Conservation (phyloP, 2,797 vertebrate genomes). For the Eurystomus glaucurus region DNA sequence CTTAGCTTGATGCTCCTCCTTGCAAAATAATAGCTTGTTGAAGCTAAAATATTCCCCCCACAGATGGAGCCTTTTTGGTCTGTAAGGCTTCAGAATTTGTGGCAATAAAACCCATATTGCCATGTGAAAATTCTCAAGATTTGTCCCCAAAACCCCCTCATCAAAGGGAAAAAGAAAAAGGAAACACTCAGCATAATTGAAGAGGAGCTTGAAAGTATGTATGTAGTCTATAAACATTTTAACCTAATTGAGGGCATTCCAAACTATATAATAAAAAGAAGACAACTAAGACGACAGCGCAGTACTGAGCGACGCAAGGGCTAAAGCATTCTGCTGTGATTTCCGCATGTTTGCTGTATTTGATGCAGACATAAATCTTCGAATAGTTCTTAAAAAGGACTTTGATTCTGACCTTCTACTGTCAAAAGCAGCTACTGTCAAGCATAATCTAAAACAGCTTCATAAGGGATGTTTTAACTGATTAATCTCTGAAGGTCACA, state of each 20-base stretch:
- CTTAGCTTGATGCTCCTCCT: conserved; percentile 66
- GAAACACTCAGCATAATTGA: conserved; percentile 59
- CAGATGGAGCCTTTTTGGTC: not conserved
- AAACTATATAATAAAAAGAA: conserved; percentile 25
- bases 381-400: conserved; percentile 85
- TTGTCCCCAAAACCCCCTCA: conserved; percentile 49
- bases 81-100: conserved; percentile 67
- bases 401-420: conserved; percentile 89
- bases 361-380: conserved; percentile 85
- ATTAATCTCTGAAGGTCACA: conserved; percentile 89
- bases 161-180: not conserved
- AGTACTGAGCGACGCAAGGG: not conserved
- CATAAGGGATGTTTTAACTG: conserved; percentile 87
- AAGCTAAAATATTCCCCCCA: conserved; percentile 6
- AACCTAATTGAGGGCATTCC: conserved; percentile 29
- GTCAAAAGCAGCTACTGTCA: conserved; percentile 88
- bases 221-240: conserved; percentile 70
- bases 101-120: conserved; percentile 60
- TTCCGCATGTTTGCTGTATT: conserved; percentile 83
- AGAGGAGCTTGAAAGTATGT: conserved; percentile 57
- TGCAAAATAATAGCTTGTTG: conserved; percentile 65
- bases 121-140: conserved; percentile 52
- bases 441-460: conserved; percentile 89
- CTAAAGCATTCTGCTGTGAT: conserved; percentile 75
- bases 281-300: not conserved